Evolutionary conservation across 1,140 invertebrate species (phyloP).

Genomic region (Aphis craccivora): DNA sequence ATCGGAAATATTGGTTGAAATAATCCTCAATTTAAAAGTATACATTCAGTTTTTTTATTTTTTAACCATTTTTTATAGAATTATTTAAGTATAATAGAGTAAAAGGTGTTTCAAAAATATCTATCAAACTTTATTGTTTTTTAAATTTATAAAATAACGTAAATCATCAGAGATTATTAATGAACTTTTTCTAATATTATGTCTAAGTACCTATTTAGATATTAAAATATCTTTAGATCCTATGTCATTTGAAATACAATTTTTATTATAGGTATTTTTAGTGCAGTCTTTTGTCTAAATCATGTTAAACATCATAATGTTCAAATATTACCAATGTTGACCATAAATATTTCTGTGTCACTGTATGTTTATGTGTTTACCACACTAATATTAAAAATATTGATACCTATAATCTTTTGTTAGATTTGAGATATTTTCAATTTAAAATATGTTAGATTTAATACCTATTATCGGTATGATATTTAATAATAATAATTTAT

Average conservation of each 20-base stretch:
- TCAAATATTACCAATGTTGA: no score
- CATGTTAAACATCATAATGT: no score
- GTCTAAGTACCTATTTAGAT: neutral
- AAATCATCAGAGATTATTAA: neutral
- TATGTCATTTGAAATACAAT: neutral
- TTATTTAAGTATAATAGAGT: conserved; percentile 65
- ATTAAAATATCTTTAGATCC: neutral
- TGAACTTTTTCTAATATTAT: neutral
- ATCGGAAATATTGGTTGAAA: neutral
- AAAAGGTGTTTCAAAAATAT: neutral
- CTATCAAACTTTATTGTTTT: neutral
- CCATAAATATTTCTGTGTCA: no score
- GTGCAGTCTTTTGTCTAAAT: no score
- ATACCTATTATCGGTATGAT: neutral
- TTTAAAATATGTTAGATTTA: neutral
- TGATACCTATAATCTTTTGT: neutral
- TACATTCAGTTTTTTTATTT: neutral
- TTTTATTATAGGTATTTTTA: no score
- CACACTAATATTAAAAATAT: no score
- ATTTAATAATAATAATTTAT: neutral
- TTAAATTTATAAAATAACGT: neutral
- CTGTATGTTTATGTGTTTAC: no score
- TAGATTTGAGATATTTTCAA: no score
- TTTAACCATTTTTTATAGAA: conserved; percentile 65
- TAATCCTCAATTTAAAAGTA: neutral